Evolutionary conservation across 2,113 vertebrate genomes (phyloP), one percentile per base, ranked within the genome.

Genomic region (Festucalex cinctus): DNA sequence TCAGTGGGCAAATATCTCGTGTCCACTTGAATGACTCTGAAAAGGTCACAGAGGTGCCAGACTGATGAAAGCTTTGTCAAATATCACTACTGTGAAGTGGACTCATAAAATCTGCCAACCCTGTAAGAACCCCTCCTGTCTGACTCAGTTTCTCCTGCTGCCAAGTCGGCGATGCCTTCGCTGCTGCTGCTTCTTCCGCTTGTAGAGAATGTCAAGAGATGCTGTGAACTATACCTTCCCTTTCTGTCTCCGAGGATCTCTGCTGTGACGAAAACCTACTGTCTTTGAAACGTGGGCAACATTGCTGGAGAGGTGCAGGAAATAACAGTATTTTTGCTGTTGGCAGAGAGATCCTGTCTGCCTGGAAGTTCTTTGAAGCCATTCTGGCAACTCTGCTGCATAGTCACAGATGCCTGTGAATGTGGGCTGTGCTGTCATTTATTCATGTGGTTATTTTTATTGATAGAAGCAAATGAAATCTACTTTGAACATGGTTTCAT

Each of bases 351-450:
- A 79, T 78, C 48, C n/a, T 56, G 54, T 35, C 44, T 65, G 63
- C 74, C 63, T 22, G 59, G 20, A 63, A 48, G 68, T 72, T 71
- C 68, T 80, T 80, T 78, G 70, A 69, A 75, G 75, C 63, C 73
- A 43, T 67, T 65, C 72, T 84, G 75, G 64, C 79, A 32, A 17
- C 0, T 1, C 20, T 16, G 9, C 69, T 68, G 74, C 78, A 79
- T 71, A 70, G 43, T 51, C 49, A 4, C 2, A 64, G 17, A 72
- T 37, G 17, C 66, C 61, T 63, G 46, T 71, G 69, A 66, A 49
- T 67, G 46, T 41, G 35, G 61, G 24, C 65, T 32, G 32, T 6
- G 43, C 35, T 37, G 53, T 66, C 65, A 39, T 35, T 57, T 8
- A 62, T 24, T 62, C 36, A 62, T 24, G 37, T 41, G 32, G 13